phyloP scores from a whole-genome alignment of 2,888 invertebrate species.

The Meteorus cinctellus region DNA sequence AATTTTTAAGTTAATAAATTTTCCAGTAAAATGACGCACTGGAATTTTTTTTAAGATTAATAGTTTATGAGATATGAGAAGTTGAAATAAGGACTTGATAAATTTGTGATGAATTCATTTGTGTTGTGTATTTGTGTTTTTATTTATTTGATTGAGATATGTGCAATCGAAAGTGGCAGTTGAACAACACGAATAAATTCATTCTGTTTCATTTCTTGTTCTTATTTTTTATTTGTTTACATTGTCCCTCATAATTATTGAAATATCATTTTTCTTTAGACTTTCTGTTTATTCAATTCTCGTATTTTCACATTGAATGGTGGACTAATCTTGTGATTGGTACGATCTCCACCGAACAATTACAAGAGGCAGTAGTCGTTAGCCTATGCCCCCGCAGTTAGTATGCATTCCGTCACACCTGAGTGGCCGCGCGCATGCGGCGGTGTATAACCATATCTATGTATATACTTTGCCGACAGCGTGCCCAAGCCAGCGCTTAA shows the following conservation, averaged over 20 bases:
- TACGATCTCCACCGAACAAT: conserved; percentile 65
- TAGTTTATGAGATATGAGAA: not conserved
- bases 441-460: conserved; percentile 7
- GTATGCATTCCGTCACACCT: conserved; percentile 70
- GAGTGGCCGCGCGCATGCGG: conserved; percentile 61
- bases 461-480: conserved; percentile 44
- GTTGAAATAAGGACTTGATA: not conserved
- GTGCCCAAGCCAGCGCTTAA: conserved; percentile 23
- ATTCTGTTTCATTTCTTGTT: not conserved
- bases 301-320: conserved; percentile 1
- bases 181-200: too few relatives aligned
- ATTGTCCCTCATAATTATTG: not conserved
- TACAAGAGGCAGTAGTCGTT: conserved; percentile 71
- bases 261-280: not conserved
- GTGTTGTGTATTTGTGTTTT: too few relatives aligned
- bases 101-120: too few relatives aligned
- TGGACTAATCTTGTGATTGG: conserved; percentile 54
- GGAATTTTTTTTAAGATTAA: not conserved
- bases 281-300: not conserved
- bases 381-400: conserved; percentile 68
- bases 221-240: not conserved
- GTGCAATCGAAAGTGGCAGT: too few relatives aligned
- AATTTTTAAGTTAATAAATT: not conserved
- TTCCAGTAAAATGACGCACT: not conserved
- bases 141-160: too few relatives aligned